Conservation (phyloP, 2,113 vertebrate genomes). For the Crotophaga sulcirostris region DNA sequence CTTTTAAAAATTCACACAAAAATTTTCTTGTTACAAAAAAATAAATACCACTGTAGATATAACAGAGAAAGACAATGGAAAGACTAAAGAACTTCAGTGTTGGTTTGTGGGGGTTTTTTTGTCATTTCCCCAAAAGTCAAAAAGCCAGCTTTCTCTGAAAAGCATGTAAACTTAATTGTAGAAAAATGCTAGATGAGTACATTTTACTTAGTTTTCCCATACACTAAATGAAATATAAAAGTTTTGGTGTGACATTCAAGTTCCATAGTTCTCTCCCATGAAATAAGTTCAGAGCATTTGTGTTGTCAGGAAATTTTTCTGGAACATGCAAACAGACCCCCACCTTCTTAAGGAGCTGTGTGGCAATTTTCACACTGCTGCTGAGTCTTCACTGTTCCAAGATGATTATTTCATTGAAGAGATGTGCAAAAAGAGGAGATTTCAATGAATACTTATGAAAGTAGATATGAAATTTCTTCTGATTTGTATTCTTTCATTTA, state of each 20-base stretch:
- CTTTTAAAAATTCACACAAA: background rate
- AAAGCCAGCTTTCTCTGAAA: background rate
- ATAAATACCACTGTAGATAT: background rate
- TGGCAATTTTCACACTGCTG: background rate
- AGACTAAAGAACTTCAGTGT: background rate
- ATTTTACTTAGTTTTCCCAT: background rate
- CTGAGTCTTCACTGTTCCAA: background rate
- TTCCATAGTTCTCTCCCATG: background rate
- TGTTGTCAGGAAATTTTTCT: background rate
- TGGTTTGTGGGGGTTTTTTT: no score
- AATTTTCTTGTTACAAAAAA: background rate
- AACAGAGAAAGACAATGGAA: background rate
- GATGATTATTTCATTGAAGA: background rate
- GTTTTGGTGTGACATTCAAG: background rate
- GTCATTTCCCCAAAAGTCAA: background rate
- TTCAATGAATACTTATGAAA: background rate
- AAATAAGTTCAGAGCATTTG: background rate
- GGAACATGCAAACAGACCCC: background rate
- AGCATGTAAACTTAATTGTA: background rate
- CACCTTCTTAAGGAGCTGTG: rapidly evolving
- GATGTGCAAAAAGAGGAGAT: background rate
- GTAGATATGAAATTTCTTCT: background rate
- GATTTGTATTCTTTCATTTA: background rate
- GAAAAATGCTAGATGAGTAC: background rate
- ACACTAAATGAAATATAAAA: background rate